Evolutionary conservation across 1,140 invertebrate species (phyloP).

Genomic region (Pseudoatta argentina): DNA sequence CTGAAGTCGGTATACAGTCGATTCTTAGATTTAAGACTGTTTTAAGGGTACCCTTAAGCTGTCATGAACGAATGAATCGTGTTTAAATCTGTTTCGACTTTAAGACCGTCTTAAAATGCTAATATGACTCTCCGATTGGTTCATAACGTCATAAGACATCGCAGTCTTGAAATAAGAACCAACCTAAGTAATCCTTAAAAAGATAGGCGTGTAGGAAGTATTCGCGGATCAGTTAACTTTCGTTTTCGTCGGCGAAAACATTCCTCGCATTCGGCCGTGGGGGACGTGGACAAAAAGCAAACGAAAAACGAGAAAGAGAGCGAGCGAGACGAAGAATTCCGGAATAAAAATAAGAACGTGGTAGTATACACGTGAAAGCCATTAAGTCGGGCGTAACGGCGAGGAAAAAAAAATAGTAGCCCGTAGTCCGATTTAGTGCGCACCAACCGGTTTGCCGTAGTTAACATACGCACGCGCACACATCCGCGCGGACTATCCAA

Average conservation of each 20-base stretch:
- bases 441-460: conserved; percentile 64
- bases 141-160: too few relatives aligned
- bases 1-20: too few relatives aligned
- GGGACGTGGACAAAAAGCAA: background rate
- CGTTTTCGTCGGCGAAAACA: conserved; percentile 38
- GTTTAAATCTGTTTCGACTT: too few relatives aligned
- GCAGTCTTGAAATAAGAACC: too few relatives aligned
- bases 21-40: too few relatives aligned
- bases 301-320: background rate
- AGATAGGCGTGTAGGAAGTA: conserved; percentile 20
- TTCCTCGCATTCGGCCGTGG: conserved; percentile 23
- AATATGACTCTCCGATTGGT: too few relatives aligned
- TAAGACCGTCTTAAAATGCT: too few relatives aligned
- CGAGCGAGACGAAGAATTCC: background rate
- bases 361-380: conserved; percentile 48
- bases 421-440: conserved; percentile 65
- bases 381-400: conserved; percentile 50
- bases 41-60: too few relatives aligned
- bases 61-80: too few relatives aligned
- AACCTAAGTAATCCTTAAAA: background rate
- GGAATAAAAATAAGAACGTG: conserved; percentile 54
- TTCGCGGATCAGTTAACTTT: conserved; percentile 6
- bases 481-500: conserved; percentile 2
- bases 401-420: conserved; percentile 46
- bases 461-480: conserved; percentile 31